These are phyloP conservation scores for Nipponia nippon DNA, from an alignment of 2,113 vertebrate species.

Conservation along the genomic window DNA sequence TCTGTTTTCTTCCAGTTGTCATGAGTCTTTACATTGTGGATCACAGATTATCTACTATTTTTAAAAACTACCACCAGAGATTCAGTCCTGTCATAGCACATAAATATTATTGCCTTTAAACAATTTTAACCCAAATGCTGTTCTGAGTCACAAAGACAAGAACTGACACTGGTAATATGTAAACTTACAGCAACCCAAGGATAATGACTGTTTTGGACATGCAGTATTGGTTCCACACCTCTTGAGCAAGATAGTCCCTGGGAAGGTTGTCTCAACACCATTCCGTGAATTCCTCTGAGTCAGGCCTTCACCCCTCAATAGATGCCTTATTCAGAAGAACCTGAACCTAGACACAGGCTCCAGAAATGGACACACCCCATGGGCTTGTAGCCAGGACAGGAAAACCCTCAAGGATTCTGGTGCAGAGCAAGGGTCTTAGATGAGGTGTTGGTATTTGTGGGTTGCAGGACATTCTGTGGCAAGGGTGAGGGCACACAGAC, in stretches of 20 bases:
- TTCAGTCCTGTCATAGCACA: neutral
- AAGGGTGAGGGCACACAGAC: neutral
- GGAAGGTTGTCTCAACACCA: neutral
- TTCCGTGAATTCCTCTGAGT: neutral
- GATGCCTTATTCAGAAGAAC: neutral
- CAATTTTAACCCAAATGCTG: neutral
- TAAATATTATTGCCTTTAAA: neutral
- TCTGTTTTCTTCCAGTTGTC: neutral
- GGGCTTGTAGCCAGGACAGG: neutral
- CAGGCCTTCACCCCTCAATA: neutral
- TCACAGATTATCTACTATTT: neutral
- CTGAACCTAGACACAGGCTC: neutral
- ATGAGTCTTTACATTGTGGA: neutral
- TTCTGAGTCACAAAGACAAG: neutral
- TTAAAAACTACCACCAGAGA: neutral
- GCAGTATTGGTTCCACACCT: neutral
- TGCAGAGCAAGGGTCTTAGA: neutral
- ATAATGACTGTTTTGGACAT: neutral
- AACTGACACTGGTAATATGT: neutral
- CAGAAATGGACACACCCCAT: neutral
- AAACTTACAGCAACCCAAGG: neutral
- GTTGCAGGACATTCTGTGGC: neutral
- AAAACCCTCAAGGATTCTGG: neutral
- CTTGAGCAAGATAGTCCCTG: neutral
- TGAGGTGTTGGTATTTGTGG: neutral